Base-by-base conservation (phyloP, 2,888 invertebrate species). In the Dromius quadrimaculatus region DNA sequence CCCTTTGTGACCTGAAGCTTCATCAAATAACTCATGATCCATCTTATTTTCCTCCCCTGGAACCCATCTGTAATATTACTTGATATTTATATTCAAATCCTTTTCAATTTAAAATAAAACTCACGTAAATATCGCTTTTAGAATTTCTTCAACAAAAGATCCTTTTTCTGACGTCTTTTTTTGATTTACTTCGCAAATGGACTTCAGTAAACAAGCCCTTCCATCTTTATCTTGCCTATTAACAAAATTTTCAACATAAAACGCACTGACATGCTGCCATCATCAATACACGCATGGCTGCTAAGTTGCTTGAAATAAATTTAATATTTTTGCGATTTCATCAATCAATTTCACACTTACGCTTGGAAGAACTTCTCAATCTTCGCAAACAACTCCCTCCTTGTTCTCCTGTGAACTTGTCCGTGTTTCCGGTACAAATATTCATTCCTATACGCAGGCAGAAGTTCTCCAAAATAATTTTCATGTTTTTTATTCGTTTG, bases 91-190 rank as follows among this genome's bases (percentile, higher is more conserved):
- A 8, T 19, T 15, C 11, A 13, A 43, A 36, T 41, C 8, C 13
- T n/a, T n/a, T n/a, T n/a, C n/a, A 20, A 20, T 50, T 17, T 20
- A 50, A 50, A 20, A 28, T 6, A 17, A 2, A 45, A 84, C 87
- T 86, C 80, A 90, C 90, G 87, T 89, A 81, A 90, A 90, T 73
- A 90, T 83, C 71, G 86, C 85, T 78, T 87, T 85, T 6, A 89
- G 80, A 68, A 90, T 85, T 83, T 90, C 90, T 73, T 88, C 85
- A 74, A 89, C 82, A 80, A 90, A 90, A 76, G 86, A 84, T 47
- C 87, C 88, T 74, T 85, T 85, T 71, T 77, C 76, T 28, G 76
- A 76, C 15, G 73, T 74, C 45, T 81, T 76, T 17, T 85, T 81
- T 79, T 86, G 84, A 71, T 87, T 87, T 15, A 89, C 84, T 78